These are phyloP conservation scores for Polyploca ridens DNA, from an alignment of 2,888 invertebrate genomes.

Conservation along the genomic window DNA sequence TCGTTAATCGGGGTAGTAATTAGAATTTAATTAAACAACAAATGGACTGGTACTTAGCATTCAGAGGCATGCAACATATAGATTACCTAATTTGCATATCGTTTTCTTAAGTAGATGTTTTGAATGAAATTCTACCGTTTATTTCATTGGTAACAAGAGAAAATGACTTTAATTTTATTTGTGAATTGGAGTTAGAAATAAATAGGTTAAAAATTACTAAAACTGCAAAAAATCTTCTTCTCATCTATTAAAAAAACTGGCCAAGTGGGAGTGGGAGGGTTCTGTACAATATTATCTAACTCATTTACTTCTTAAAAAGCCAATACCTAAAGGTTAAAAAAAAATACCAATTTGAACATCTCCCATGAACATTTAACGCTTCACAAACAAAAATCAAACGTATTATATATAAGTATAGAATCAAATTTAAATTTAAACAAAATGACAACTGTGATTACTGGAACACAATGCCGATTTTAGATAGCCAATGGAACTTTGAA, in stretches of 20 bases:
- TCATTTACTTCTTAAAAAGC: no score
- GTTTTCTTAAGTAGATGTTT: conserved; percentile 4
- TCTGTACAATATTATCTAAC: no score
- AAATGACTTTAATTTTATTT: neutral
- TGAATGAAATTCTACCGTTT: neutral
- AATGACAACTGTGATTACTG: conserved; percentile 11
- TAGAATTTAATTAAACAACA: conserved; percentile 69
- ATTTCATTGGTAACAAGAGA: neutral
- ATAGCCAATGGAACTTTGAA: conserved; percentile 55
- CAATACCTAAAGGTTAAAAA: no score
- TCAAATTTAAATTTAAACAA: conserved; percentile 30
- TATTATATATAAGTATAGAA: neutral
- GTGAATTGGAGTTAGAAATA: neutral
- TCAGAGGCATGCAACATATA: conserved; percentile 16
- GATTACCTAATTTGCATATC: conserved; percentile 26
- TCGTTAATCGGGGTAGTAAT: conserved; percentile 66
- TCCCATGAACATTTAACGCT: no score
- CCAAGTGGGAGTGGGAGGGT: no score
- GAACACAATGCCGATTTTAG: conserved; percentile 18
- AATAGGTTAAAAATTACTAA: neutral
- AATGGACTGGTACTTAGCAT: conserved; percentile 27
- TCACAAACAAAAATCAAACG: no score
- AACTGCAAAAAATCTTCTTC: no score
- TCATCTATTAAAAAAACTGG: no score
- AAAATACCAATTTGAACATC: no score